These are phyloP conservation scores for Pogonomyrmex californicus DNA, from an alignment of 1,140 invertebrate species.

Conservation along the genomic window DNA sequence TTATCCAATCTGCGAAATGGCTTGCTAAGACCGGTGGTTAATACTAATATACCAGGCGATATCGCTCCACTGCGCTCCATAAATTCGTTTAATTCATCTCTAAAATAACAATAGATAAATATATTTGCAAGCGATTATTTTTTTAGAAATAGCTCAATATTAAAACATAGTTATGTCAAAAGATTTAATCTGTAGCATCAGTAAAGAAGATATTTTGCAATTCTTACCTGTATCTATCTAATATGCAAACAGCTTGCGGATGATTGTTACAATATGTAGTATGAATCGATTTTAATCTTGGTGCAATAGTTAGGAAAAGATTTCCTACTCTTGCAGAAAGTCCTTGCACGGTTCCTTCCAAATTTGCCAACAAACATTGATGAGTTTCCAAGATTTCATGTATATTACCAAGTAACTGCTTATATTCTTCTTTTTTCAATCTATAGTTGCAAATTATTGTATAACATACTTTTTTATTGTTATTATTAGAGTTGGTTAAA, in stretches of 20 bases:
- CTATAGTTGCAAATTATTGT: slow-evolving; percentile 85
- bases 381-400: slow-evolving; percentile 95
- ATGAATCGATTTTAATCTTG: slow-evolving; percentile 95
- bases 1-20: slow-evolving; percentile 98
- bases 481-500: too few relatives aligned
- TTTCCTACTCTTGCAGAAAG: slow-evolving; percentile 96
- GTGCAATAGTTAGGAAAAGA: slow-evolving; percentile 95
- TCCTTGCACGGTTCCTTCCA: slow-evolving; percentile 92
- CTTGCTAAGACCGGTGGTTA: slow-evolving; percentile 97
- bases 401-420: slow-evolving; percentile 95
- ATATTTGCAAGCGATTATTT: not conserved
- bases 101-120: slow-evolving; percentile 81
- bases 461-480: not conserved
- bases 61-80: slow-evolving; percentile 95
- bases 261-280: slow-evolving; percentile 96
- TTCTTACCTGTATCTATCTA: slow-evolving; percentile 95
- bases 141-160: not conserved
- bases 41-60: slow-evolving; percentile 94
- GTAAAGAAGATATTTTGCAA: not conserved
- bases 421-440: slow-evolving; percentile 94
- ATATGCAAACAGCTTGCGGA: slow-evolving; percentile 96
- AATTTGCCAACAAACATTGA: slow-evolving; percentile 91
- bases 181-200: not conserved
- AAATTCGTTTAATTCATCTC: slow-evolving; percentile 94
- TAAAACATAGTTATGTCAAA: not conserved